These are phyloP conservation scores for Girardia tigrina DNA, from an alignment of 2,888 invertebrate species.

Conservation along the genomic window DNA sequence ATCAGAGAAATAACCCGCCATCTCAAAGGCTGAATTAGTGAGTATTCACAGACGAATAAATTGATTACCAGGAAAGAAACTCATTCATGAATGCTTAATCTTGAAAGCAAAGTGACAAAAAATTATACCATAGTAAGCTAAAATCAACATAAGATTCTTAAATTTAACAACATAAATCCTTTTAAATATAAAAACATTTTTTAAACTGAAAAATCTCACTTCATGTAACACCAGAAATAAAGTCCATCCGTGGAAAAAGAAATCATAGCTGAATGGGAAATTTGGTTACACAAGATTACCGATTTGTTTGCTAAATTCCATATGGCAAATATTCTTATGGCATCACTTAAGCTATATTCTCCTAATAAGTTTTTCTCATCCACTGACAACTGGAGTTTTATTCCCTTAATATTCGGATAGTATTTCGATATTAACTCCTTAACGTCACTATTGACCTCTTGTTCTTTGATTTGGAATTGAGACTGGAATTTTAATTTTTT, in stretches of 20 bases:
- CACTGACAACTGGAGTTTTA: constrained; percentile 26
- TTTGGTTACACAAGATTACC: not conserved
- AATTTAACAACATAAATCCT: no score
- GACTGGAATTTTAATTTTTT: constrained; percentile 31
- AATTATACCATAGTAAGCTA: no score
- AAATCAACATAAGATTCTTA: no score
- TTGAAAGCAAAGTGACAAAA: no score
- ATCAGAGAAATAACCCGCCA: no score
- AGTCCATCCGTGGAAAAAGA: constrained; percentile 30
- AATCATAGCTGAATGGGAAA: not conserved
- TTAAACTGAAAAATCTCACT: not conserved
- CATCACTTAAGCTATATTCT: constrained; percentile 35
- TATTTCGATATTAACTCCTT: constrained; percentile 28
- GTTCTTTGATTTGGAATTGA: constrained; percentile 27
- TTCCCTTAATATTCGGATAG: constrained; percentile 24
- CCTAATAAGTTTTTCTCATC: constrained; percentile 34
- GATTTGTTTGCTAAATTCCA: constrained; percentile 31
- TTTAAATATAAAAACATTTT: not conserved
- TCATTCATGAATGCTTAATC: no score
- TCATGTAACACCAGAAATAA: constrained; percentile 14
- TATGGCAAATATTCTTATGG: not conserved
- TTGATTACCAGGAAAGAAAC: no score
- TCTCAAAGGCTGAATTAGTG: no score
- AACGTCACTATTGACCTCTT: constrained; percentile 21
- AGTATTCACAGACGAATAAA: no score